Percentiles rank a stretch among this genome's conserved stretches.
Conservation (phyloP, 2,113 vertebrate species). For the Arenaria interpres region DNA sequence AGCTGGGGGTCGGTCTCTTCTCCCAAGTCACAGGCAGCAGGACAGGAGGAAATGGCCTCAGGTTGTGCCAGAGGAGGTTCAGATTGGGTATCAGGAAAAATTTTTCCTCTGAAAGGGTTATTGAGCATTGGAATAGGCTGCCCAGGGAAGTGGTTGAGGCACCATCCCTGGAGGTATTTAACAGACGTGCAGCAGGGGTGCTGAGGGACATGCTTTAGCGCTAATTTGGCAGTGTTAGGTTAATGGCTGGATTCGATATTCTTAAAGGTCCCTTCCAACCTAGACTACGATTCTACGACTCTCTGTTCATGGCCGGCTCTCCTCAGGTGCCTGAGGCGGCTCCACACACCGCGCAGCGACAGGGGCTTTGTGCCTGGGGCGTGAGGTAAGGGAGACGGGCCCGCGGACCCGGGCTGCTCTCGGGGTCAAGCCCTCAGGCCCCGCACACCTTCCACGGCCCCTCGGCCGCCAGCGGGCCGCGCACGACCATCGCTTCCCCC, state of each 20-base stretch:
- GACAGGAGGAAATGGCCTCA: not conserved
- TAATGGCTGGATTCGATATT: not conserved
- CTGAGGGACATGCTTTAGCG: not conserved
- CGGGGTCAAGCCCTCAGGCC: not conserved
- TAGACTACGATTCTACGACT: not conserved
- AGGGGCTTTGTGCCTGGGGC: rapidly evolving
- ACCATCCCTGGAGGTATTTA: not conserved
- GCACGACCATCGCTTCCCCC: not conserved
- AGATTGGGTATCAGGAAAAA: not conserved
- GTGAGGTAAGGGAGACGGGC: no score
- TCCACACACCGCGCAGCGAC: rapidly evolving
- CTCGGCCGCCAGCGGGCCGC: rapidly evolving
- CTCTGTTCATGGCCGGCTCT: not conserved
- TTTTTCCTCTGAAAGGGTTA: not conserved
- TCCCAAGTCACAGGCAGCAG: not conserved
- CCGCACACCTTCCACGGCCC: rapidly evolving
- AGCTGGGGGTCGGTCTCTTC: not conserved
- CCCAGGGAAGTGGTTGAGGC: not conserved
- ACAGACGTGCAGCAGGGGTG: not conserved
- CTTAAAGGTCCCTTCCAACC: not conserved
- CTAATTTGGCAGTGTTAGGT: not conserved
- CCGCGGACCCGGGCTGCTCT: rapidly evolving
- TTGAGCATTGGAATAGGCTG: not conserved
- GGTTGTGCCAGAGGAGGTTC: not conserved
- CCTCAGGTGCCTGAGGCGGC: rapidly evolving